These are phyloP conservation scores for Liolophura sinensis DNA, from an alignment of 1,140 invertebrate species.

Conservation along the genomic window DNA sequence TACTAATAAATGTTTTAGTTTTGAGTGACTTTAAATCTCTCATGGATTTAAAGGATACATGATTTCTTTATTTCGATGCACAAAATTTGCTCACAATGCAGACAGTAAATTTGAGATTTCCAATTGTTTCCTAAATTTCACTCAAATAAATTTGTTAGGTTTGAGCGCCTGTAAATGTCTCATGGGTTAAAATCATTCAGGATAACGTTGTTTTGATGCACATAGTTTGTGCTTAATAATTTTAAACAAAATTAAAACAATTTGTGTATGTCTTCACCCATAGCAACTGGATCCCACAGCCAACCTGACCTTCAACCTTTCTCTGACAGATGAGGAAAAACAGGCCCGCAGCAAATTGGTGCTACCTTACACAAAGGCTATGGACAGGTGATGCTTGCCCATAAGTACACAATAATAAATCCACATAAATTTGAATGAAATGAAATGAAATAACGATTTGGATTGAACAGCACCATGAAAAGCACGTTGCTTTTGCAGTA, in stretches of 20 bases:
- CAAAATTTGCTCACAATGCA: too few relatives aligned
- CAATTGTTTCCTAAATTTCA: too few relatives aligned
- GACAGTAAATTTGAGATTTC: too few relatives aligned
- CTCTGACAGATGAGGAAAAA: slow-evolving; percentile 54
- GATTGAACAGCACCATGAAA: too few relatives aligned
- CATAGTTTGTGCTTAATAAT: neutral
- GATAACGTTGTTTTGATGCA: neutral
- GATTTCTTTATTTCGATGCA: too few relatives aligned
- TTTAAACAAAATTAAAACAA: neutral
- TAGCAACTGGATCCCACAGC: slow-evolving; percentile 47
- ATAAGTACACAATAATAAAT: slow-evolving; percentile 2
- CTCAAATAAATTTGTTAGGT: too few relatives aligned
- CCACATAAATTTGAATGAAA: slow-evolving; percentile 7
- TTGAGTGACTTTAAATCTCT: too few relatives aligned
- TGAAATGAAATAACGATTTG: neutral
- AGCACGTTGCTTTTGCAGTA: too few relatives aligned
- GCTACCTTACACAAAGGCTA: slow-evolving; percentile 51
- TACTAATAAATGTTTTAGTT: too few relatives aligned
- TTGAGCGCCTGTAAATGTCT: neutral
- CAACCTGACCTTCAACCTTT: slow-evolving; percentile 58
- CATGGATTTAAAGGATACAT: too few relatives aligned
- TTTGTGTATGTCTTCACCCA: slow-evolving; percentile 7
- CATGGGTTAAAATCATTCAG: neutral
- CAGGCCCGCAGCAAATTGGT: slow-evolving; percentile 46
- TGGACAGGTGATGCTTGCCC: slow-evolving; percentile 21